phyloP scores from a whole-genome alignment of 2,888 invertebrate species.

The Apoda limacodes region DNA sequence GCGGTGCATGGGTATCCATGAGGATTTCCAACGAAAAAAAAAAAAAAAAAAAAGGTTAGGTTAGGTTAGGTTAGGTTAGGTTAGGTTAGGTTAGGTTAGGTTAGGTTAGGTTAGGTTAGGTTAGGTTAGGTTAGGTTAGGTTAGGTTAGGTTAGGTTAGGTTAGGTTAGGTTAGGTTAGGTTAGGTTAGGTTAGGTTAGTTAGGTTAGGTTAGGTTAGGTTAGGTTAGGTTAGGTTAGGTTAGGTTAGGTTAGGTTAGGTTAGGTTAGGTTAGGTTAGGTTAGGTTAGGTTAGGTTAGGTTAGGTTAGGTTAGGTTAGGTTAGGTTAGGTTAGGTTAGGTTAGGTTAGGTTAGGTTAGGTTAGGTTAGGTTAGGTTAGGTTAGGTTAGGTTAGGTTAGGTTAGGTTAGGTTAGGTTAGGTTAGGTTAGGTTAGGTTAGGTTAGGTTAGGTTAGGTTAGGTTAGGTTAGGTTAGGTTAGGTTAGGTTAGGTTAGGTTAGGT shows the following conservation, averaged over 20 bases:
- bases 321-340: too few species aligned
- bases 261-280: too few species aligned
- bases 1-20: too few species aligned
- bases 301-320: too few species aligned
- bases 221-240: conserved; percentile 8
- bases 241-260: conserved; percentile 10
- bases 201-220: conserved; percentile 6
- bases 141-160: conserved; percentile 11
- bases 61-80: conserved; percentile 9
- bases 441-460: conserved; percentile 7
- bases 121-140: conserved; percentile 11
- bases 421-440: too few species aligned
- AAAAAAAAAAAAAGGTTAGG: conserved; percentile 6
- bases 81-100: conserved; percentile 9
- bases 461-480: conserved; percentile 5
- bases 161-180: conserved; percentile 10
- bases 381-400: too few species aligned
- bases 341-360: too few species aligned
- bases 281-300: too few species aligned
- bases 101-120: conserved; percentile 10
- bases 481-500: conserved; percentile 3
- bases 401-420: too few species aligned
- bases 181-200: conserved; percentile 9
- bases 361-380: too few species aligned
- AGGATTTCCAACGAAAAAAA: too few species aligned